These are phyloP conservation scores for Euphonia xanthogaster DNA, from an alignment of 2,797 vertebrate species.

Conservation along the genomic window DNA sequence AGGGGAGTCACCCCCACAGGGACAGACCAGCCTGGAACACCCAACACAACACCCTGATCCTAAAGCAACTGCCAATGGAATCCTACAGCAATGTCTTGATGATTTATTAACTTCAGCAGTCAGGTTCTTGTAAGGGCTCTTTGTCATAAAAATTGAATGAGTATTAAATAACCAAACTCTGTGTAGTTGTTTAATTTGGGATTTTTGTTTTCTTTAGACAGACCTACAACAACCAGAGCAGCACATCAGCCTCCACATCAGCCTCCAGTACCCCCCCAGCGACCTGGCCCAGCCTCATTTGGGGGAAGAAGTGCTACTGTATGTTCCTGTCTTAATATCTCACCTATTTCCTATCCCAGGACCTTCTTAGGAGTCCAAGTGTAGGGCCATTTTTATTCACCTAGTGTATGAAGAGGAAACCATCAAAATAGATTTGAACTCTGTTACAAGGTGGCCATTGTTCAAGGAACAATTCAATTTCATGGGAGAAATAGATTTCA, in stretches of 20 bases:
- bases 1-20: background rate
- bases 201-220: constrained; percentile 62
- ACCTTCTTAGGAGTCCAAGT: background rate
- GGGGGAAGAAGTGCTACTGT: constrained; percentile 58
- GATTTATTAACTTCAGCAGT: background rate
- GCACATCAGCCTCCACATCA: constrained; percentile 72
- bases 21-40: background rate
- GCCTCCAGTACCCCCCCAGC: constrained; percentile 80
- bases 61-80: background rate
- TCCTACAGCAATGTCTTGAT: background rate
- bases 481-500: background rate
- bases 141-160: background rate
- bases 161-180: background rate
- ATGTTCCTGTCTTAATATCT: constrained; percentile 17
- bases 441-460: background rate
- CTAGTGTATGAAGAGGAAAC: background rate
- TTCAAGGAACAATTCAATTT: background rate
- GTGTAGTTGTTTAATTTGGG: background rate
- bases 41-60: background rate
- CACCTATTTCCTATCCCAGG: background rate
- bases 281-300: constrained; percentile 48
- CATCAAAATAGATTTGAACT: background rate
- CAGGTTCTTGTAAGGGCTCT: background rate
- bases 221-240: constrained; percentile 51
- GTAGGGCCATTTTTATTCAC: background rate